These are phyloP conservation scores for Gallinago stenura DNA, from an alignment of 2,797 vertebrate species.

Conservation along the genomic window DNA sequence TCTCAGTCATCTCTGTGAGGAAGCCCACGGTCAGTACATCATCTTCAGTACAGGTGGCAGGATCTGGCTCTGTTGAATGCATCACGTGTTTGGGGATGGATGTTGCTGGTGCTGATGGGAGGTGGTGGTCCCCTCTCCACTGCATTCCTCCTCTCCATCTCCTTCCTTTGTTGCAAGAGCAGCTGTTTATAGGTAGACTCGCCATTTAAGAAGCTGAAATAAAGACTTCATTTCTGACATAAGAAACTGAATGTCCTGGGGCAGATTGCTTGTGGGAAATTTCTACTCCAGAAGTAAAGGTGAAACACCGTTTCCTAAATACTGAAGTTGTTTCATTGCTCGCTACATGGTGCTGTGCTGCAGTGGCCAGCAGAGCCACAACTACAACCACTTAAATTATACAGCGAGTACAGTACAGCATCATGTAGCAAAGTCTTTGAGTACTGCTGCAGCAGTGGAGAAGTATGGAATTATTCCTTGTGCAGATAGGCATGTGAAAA, in stretches of 20 bases:
- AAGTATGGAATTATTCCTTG: neutral
- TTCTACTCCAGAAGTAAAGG: neutral
- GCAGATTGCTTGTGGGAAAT: neutral
- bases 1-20: neutral
- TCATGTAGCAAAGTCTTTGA: neutral
- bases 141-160: neutral
- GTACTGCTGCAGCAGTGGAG: neutral
- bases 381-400: neutral
- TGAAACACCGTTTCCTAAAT: neutral
- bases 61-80: neutral
- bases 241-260: neutral
- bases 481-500: neutral
- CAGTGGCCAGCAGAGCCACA: neutral
- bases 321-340: neutral
- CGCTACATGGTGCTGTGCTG: neutral
- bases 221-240: neutral
- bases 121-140: neutral
- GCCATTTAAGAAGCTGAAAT: neutral
- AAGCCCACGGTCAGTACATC: neutral
- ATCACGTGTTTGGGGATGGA: rapidly evolving
- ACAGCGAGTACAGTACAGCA: neutral
- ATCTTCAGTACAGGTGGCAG: neutral
- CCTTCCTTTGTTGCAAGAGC: neutral
- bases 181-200: neutral
- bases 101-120: neutral